phyloP scores from a whole-genome alignment of 2,888 invertebrate species.

The Hydriomena furcata region DNA sequence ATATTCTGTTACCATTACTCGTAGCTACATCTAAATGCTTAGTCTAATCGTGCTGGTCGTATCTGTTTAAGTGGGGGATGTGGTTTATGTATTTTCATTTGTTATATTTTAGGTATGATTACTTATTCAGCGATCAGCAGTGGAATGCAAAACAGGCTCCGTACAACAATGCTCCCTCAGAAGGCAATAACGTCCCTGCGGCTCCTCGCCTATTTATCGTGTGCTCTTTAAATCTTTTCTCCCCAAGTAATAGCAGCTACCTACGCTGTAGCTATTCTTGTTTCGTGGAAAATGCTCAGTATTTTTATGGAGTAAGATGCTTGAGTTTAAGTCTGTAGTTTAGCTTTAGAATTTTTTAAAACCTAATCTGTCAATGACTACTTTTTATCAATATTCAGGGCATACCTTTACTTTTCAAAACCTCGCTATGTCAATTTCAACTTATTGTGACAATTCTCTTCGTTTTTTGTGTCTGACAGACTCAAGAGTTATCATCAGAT shows the following conservation, averaged over 20 bases:
- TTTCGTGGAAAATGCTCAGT: slow-evolving; percentile 32
- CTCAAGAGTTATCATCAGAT: too few relatives aligned
- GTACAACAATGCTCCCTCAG: slow-evolving; percentile 45
- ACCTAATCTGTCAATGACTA: too few relatives aligned
- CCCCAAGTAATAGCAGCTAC: slow-evolving; percentile 36
- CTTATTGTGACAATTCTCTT: too few relatives aligned
- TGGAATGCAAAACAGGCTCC: slow-evolving; percentile 40
- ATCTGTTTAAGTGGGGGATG: neutral
- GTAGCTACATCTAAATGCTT: too few relatives aligned
- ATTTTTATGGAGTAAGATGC: slow-evolving; percentile 27
- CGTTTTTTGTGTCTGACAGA: too few relatives aligned
- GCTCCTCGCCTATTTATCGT: slow-evolving; percentile 55
- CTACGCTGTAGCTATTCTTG: slow-evolving; percentile 41
- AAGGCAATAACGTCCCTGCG: slow-evolving; percentile 49
- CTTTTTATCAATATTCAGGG: too few relatives aligned
- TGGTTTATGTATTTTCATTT: slow-evolving; percentile 15
- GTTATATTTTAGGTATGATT: slow-evolving; percentile 10
- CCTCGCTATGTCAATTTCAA: too few relatives aligned
- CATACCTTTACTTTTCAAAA: too few relatives aligned
- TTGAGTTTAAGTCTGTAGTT: neutral
- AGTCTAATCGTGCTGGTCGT: too few relatives aligned
- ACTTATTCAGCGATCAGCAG: slow-evolving; percentile 35
- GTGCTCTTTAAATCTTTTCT: slow-evolving; percentile 44
- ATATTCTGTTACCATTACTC: too few relatives aligned
- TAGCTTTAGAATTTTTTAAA: too few relatives aligned